These are phyloP conservation scores for Andrena trimmerana DNA, from an alignment of 2,888 invertebrate species.

Conservation along the genomic window DNA sequence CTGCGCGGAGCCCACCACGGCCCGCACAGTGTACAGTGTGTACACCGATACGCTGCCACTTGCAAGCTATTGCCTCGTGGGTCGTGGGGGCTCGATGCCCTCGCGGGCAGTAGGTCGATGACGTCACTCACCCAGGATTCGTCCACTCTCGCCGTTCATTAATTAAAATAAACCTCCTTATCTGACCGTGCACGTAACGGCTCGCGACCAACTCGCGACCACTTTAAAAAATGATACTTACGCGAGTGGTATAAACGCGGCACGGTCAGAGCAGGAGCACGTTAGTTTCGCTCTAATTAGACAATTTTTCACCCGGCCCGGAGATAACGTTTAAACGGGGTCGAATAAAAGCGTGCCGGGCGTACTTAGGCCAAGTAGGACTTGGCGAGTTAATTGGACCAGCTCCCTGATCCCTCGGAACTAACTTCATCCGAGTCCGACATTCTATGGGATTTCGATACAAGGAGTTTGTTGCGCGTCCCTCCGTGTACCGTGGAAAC, in stretches of 20 bases:
- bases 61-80: conserved; percentile 52
- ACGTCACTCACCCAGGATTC: conserved; percentile 44
- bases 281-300: conserved; percentile 58
- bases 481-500: too few species aligned
- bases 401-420: background rate
- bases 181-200: conserved; percentile 58
- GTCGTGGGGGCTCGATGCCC: conserved; percentile 26
- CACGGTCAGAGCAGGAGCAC: conserved; percentile 27
- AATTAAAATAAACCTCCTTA: conserved; percentile 66
- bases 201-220: conserved; percentile 20
- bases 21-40: too few species aligned
- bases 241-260: conserved; percentile 42
- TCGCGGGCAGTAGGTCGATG: conserved; percentile 37
- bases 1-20: too few species aligned
- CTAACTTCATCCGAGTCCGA: background rate
- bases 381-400: conserved; percentile 28
- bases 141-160: conserved; percentile 44
- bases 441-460: background rate
- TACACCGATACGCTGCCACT: conserved; percentile 34
- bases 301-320: conserved; percentile 19
- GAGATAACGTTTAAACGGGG: conserved; percentile 31
- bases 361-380: background rate
- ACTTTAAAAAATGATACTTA: conserved; percentile 48
- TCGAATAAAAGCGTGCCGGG: conserved; percentile 17
- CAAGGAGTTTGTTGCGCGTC: too few species aligned